Evolutionary conservation across 2,797 vertebrate genomes (phyloP), one percentile per base, ranked within the genome.

Genomic region (Coendou prehensilis): DNA sequence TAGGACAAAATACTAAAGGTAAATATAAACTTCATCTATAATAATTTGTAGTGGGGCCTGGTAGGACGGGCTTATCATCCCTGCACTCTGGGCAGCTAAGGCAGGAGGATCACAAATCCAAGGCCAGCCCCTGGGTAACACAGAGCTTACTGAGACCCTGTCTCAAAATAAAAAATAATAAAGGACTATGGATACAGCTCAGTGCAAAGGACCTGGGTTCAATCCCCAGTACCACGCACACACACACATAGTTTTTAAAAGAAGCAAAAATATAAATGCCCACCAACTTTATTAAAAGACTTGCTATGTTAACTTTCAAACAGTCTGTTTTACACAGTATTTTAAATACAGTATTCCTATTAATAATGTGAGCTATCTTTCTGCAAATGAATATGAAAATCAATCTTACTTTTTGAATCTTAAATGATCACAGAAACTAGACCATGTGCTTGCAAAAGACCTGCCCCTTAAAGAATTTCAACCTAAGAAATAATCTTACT

Each of bases 331-430:
- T 69, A 81, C n/a, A 76, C 4, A 79, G 10, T 81, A 61, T 76
- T 87, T 59, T 91, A 92, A 90, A 93, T 82, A 69, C 28, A 69
- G 9, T 45, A 89, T 63, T 93, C n/a, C 84, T 71, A 86, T 5
- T 93, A 54, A 94, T 30, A 97, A 92, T 89, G 26, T 52, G 67
- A 96, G 61, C 1, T 71, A 14, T 80, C 30, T 85, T 92, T 93
- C 41, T 78, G 6, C 9, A 89, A 90, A 87, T 52, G 30, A 94
- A 93, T 71, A 20, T 41, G 84, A 88, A 84, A 91, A 26, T 81
- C 73, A 67, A 91, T 64, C 37, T 84, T 63, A 91, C 54, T 82
- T 92, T 94, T 61, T 89, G 23, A 92, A 79, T 95, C 14, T 79
- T 79, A 26, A 23, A 69, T 59, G 37, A 91, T 92, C 52, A 97